Evolutionary conservation across 2,113 vertebrate genomes (phyloP).

Genomic region (Notechis scutatus): DNA sequence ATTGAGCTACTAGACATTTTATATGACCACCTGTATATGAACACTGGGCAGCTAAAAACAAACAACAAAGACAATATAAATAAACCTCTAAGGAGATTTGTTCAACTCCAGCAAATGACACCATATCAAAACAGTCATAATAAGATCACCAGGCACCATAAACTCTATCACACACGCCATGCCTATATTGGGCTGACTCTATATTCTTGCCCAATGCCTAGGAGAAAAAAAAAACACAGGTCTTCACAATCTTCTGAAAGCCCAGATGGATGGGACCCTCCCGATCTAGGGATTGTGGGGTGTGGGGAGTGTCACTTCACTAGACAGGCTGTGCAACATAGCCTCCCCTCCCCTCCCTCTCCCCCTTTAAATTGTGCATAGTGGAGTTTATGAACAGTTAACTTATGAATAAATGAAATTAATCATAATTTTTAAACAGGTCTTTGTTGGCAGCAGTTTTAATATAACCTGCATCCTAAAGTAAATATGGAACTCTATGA

Average conservation of each 20-base stretch:
- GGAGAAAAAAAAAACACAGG: background rate
- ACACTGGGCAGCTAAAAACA: background rate
- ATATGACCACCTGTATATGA: background rate
- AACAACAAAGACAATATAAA: background rate
- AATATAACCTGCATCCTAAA: background rate
- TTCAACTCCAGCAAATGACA: background rate
- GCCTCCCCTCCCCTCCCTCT: background rate
- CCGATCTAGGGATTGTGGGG: background rate
- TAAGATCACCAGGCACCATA: background rate
- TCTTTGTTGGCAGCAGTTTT: background rate
- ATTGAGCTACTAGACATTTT: background rate
- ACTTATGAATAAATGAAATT: background rate
- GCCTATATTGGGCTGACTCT: background rate
- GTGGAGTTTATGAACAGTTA: background rate
- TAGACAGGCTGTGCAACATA: background rate
- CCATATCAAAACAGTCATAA: background rate
- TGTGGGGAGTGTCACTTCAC: background rate
- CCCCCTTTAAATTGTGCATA: background rate
- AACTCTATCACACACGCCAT: background rate
- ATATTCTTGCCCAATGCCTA: background rate
- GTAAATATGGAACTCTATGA: background rate
- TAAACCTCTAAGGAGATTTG: background rate
- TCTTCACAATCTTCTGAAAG: background rate
- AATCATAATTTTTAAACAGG: background rate
- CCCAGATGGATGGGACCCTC: background rate